phyloP scores from a whole-genome alignment of 2,113 vertebrate genomes.

The Grammomys surdaster region DNA sequence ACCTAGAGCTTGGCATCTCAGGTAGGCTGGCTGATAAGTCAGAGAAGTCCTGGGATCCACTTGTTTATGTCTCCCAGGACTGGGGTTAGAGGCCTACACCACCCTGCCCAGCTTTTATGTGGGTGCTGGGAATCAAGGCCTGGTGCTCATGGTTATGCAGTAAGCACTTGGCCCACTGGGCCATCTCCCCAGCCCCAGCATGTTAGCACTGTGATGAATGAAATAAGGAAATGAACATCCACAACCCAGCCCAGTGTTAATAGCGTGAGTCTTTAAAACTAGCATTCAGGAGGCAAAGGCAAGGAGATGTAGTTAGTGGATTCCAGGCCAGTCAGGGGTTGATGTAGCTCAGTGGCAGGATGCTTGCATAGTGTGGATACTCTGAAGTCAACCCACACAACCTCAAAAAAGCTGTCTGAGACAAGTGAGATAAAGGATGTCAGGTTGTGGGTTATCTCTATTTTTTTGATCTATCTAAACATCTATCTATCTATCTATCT shows the following conservation, averaged over 20 bases:
- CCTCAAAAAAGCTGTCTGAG: not conserved
- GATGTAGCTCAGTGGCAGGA: not conserved
- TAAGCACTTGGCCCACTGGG: too few relatives aligned
- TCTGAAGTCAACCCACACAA: not conserved
- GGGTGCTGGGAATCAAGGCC: not conserved
- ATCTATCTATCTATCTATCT: too few relatives aligned
- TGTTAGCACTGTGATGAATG: conserved; percentile 55
- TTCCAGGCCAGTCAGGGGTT: not conserved
- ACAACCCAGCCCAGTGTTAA: not conserved
- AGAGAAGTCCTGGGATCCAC: not conserved
- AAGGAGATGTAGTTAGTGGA: not conserved
- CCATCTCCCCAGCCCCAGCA: not conserved
- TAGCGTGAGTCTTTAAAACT: not conserved
- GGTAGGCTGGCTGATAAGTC: too few relatives aligned
- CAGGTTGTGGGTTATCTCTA: not conserved
- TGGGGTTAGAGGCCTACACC: not conserved
- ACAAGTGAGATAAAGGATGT: not conserved
- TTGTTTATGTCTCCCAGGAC: not conserved
- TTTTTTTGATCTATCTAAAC: not conserved
- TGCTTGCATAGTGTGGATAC: not conserved
- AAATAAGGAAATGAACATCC: conserved; percentile 17
- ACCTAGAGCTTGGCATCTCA: not conserved
- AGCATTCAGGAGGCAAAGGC: not conserved
- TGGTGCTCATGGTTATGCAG: not conserved
- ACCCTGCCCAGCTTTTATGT: not conserved